Base-by-base conservation (phyloP, 2,113 vertebrate species). In the Amphiprion ocellaris region DNA sequence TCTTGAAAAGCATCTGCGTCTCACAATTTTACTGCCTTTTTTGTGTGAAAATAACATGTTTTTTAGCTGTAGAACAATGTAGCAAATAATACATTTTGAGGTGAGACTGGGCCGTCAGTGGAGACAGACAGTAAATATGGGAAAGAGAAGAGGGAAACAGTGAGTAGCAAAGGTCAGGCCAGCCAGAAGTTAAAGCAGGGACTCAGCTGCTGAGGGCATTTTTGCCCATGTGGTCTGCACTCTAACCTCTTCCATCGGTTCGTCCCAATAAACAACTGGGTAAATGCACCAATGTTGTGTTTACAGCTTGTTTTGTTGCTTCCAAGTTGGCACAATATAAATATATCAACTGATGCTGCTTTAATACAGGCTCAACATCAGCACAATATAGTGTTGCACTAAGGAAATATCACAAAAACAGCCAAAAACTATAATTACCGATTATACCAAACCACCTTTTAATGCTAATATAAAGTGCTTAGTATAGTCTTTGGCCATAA, bases 271-370 rank as follows among this genome's bases (percentile, higher is more conserved):
- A 19, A 5, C 6, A 10, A 21, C 4, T 19, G 16, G 8, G 23
- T 19, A 4, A 33, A 19, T 21, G 12, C 39, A 24, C 10, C 6
- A 33, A 55, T 46, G 16, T 19, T 41, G 21, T 24, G 28, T 37
- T 59, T 65, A 10, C 23, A n/a, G 9, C 60, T 69, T 59, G 11
- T 64, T 83, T 73, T 63, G 59, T 53, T 79, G 64, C 76, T 69
- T 23, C 33, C 74, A 52, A 23, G 76, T 70, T 65, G 73, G 16
- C 37, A 54, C n/a, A 56, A 23, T 65, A 33, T 16, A 49, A 23
- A 47, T n/a, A 60, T n/a, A 37, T 37, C 33, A 44, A 4, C 12
- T 44, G 2, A 55, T 37, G 14, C 9, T 16, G 50, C 24, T 28
- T 41, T 16, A 39, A 58, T 15, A 21, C 10, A 47, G 21, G 28